phyloP scores from a whole-genome alignment of 2,888 invertebrate genomes.

The Monoplex corrugatus region DNA sequence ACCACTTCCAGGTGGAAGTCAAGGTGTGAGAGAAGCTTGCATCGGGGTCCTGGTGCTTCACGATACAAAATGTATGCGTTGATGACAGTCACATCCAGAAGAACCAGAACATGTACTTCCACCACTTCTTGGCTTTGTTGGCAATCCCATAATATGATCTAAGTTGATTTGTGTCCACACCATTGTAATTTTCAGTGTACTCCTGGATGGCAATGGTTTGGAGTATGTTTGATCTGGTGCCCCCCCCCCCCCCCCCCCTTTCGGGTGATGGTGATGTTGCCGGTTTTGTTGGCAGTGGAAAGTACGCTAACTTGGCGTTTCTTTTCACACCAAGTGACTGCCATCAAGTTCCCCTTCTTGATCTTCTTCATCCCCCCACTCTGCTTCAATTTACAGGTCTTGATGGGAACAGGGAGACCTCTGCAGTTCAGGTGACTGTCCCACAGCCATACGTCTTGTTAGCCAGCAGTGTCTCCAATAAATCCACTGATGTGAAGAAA shows the following conservation, averaged over 20 bases:
- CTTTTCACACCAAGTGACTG: slow-evolving; percentile 34
- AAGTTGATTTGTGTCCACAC: slow-evolving; percentile 38
- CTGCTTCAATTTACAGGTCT: neutral
- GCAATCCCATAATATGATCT: slow-evolving; percentile 31
- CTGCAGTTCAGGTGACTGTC: no score
- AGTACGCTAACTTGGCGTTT: slow-evolving; percentile 32
- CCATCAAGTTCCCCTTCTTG: slow-evolving; percentile 32
- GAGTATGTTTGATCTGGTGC: no score
- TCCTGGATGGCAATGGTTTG: no score
- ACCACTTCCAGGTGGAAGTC: slow-evolving; percentile 9
- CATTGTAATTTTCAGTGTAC: slow-evolving; percentile 33
- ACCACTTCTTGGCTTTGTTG: slow-evolving; percentile 30
- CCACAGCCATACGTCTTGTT: no score
- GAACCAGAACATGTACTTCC: slow-evolving; percentile 38
- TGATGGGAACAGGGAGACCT: no score
- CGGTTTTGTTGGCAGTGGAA: slow-evolving; percentile 19
- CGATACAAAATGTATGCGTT: slow-evolving; percentile 31
- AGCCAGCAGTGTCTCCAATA: no score
- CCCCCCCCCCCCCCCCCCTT: no score
- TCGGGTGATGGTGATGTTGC: neutral
- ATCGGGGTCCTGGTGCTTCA: slow-evolving; percentile 17
- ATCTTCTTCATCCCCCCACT: slow-evolving; percentile 25
- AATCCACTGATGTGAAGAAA: no score
- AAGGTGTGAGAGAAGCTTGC: slow-evolving; percentile 32
- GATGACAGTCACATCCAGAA: neutral